Evolutionary conservation across 1,140 invertebrate genomes (phyloP).

Genomic region (Magallana ariakensis): DNA sequence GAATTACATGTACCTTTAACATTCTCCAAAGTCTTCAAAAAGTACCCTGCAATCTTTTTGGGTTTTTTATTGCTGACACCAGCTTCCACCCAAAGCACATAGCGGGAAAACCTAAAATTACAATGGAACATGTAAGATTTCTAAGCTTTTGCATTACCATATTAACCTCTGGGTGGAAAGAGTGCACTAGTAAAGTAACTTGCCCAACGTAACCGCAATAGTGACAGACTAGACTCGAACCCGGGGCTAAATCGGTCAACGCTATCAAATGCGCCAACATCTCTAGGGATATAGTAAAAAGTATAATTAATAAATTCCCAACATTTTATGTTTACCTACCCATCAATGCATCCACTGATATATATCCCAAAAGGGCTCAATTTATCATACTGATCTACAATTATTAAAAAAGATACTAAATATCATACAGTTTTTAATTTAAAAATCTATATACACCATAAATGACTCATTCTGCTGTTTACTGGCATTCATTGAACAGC

Average conservation of each 20-base stretch:
- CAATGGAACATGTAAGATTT: not conserved
- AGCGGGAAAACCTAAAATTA: not conserved
- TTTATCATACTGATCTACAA: constrained; percentile 23
- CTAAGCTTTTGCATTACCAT: no score
- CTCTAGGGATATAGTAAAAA: no score
- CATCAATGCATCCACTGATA: constrained; percentile 28
- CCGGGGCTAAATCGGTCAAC: no score
- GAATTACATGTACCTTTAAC: not conserved
- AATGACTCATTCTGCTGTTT: no score
- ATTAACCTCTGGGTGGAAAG: no score
- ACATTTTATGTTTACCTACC: not conserved
- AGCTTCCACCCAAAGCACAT: not conserved
- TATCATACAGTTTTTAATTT: not conserved
- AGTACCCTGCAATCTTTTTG: not conserved
- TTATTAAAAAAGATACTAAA: not conserved
- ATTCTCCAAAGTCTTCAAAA: constrained; percentile 8
- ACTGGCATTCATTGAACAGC: constrained; percentile 22
- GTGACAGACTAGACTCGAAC: no score
- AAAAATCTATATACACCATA: constrained; percentile 4
- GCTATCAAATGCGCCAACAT: no score
- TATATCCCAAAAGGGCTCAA: constrained; percentile 20
- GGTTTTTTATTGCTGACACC: not conserved
- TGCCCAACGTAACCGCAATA: no score
- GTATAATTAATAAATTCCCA: no score
- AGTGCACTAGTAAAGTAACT: no score